Percentiles rank a stretch among this genome's conserved stretches.
Evolutionary conservation across 1,140 invertebrate species (phyloP).

Genomic region (Heterodera carotae): DNA sequence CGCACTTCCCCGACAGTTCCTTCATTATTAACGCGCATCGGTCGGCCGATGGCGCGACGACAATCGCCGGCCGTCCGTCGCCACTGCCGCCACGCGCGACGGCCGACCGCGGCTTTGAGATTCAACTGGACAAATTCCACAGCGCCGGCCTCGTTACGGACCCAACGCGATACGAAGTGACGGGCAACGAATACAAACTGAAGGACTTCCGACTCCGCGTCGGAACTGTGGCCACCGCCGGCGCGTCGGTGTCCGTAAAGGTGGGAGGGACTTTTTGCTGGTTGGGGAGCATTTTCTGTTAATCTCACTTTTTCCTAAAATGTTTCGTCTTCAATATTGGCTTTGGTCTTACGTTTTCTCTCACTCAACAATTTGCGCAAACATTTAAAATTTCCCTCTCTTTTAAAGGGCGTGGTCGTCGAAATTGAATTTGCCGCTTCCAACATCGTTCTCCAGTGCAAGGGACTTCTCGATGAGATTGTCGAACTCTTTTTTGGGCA

Average conservation of each 20-base stretch:
- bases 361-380: not conserved
- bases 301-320: too few species aligned
- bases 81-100: slow-evolving; percentile 38
- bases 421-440: slow-evolving; percentile 50
- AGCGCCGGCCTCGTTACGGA: slow-evolving; percentile 44
- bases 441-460: slow-evolving; percentile 42
- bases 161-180: slow-evolving; percentile 39
- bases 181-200: slow-evolving; percentile 44
- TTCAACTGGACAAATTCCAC: slow-evolving; percentile 46
- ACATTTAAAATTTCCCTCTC: not conserved
- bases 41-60: not conserved
- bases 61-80: slow-evolving; percentile 19
- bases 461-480: slow-evolving; percentile 30
- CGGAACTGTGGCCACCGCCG: slow-evolving; percentile 39
- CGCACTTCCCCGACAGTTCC: slow-evolving; percentile 44
- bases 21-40: slow-evolving; percentile 39
- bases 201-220: slow-evolving; percentile 52
- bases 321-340: slow-evolving; percentile 8
- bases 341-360: not conserved
- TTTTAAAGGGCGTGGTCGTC: slow-evolving; percentile 46
- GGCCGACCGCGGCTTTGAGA: slow-evolving; percentile 47
- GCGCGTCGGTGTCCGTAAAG: slow-evolving; percentile 41
- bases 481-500: slow-evolving; percentile 45
- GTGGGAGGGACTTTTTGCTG: too few species aligned
- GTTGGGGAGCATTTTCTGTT: too few species aligned